Evolutionary conservation across 2,888 invertebrate species (phyloP).

Genomic region (Herminia tarsipennalis): DNA sequence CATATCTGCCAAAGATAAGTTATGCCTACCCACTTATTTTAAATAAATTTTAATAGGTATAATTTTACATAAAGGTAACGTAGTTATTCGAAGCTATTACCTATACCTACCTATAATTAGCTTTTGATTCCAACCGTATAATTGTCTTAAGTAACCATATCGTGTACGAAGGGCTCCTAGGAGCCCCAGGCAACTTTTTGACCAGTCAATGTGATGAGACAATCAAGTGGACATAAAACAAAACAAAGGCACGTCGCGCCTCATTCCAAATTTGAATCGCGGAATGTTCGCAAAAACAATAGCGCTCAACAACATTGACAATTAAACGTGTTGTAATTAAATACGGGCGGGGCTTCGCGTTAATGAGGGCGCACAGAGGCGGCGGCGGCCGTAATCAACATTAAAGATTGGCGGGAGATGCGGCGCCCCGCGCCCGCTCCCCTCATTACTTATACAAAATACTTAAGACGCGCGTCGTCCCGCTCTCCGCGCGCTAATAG

Average conservation of each 20-base stretch:
- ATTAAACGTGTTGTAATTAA: conserved; percentile 80
- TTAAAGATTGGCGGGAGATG: conserved; percentile 86
- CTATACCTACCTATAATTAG: too few relatives aligned
- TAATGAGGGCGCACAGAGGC: conserved; percentile 83
- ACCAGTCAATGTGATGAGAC: conserved; percentile 61
- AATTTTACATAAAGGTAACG: too few relatives aligned
- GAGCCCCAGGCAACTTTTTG: conserved; percentile 24
- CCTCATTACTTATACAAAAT: conserved; percentile 87
- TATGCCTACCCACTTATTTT: too few relatives aligned
- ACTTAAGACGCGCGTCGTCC: conserved; percentile 86
- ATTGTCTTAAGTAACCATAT: too few relatives aligned
- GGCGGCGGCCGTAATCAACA: conserved; percentile 83
- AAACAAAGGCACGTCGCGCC: conserved; percentile 37
- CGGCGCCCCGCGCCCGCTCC: conserved; percentile 80
- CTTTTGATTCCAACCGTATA: background rate
- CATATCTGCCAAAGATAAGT: too few relatives aligned
- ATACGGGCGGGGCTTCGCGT: conserved; percentile 81
- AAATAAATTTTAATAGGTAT: too few relatives aligned
- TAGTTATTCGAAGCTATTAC: too few relatives aligned
- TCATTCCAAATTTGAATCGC: conserved; percentile 50
- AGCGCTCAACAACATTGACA: conserved; percentile 57
- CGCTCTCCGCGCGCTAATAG: conserved; percentile 88
- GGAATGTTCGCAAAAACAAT: conserved; percentile 66
- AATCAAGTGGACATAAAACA: conserved; percentile 48
- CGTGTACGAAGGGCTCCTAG: conserved; percentile 12